Evolutionary conservation across 2,797 vertebrate genomes (phyloP).

Genomic region (Onychomys leucogaster): DNA sequence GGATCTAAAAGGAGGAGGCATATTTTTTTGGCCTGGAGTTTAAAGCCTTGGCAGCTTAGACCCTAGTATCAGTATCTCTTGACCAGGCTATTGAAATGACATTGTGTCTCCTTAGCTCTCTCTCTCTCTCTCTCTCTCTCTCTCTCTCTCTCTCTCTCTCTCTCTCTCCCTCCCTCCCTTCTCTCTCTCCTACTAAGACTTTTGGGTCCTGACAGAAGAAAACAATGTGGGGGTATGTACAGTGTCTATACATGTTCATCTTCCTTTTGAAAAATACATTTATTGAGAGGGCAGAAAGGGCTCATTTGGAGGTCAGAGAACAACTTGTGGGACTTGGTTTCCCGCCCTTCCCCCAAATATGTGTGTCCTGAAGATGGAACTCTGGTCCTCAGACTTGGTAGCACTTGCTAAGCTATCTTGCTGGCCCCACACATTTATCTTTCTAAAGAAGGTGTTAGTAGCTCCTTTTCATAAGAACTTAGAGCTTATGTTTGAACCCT

Average conservation of each 20-base stretch:
- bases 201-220: slow-evolving; percentile 14
- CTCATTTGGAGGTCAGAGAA: not conserved
- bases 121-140: no score
- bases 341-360: no score
- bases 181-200: not conserved
- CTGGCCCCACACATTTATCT: not conserved
- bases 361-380: not conserved
- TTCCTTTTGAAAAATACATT: not conserved
- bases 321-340: not conserved
- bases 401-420: not conserved
- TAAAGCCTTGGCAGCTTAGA: not conserved
- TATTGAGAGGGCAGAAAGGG: not conserved
- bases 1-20: not conserved
- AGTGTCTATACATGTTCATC: not conserved
- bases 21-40: not conserved
- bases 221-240: not conserved
- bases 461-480: not conserved
- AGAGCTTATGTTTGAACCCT: not conserved
- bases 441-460: not conserved
- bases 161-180: no score
- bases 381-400: not conserved
- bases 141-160: not conserved
- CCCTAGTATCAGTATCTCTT: not conserved
- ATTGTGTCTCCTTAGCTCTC: not conserved
- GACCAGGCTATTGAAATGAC: no score